A percentile compares a stretch with the other conserved stretches of the same genome.
phyloP scores from a whole-genome alignment of 2,888 invertebrate genomes.

The Archips crataeganus region DNA sequence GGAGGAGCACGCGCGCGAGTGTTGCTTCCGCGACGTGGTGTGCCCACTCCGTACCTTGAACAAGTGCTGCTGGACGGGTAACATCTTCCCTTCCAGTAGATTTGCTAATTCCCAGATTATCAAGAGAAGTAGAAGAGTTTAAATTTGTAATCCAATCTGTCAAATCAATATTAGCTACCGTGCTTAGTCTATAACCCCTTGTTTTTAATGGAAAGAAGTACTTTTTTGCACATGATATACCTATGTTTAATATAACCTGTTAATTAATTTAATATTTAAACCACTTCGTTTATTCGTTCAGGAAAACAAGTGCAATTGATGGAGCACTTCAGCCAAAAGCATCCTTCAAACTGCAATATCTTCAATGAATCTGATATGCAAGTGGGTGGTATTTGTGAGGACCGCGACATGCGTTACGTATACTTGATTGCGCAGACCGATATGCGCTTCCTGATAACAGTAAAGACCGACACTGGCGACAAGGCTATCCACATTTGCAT shows the following conservation, averaged over 20 bases:
- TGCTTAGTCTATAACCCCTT: no score
- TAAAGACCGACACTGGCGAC: conserved; percentile 71
- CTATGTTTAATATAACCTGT: no score
- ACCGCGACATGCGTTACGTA: conserved; percentile 63
- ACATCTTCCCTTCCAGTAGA: conserved; percentile 23
- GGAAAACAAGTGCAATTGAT: conserved; percentile 69
- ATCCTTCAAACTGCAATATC: conserved; percentile 62
- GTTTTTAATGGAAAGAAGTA: no score
- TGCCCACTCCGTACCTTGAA: conserved; percentile 74
- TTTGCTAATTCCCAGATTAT: neutral
- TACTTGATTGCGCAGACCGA: conserved; percentile 66
- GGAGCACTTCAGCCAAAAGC: conserved; percentile 74
- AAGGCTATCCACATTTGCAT: conserved; percentile 59
- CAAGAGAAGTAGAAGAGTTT: neutral
- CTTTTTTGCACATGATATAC: no score
- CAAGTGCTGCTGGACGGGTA: conserved; percentile 78
- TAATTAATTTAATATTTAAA: neutral
- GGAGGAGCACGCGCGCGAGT: conserved; percentile 75
- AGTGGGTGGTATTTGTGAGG: neutral
- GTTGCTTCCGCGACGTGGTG: conserved; percentile 73
- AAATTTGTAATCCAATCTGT: neutral
- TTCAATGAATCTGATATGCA: conserved; percentile 36
- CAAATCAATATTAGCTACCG: neutral
- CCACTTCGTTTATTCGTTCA: conserved; percentile 45
- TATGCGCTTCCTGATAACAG: conserved; percentile 69